These are phyloP conservation scores for Mesorhabditis sp. DNA, from an alignment of 2,888 invertebrate species.

Conservation along the genomic window DNA sequence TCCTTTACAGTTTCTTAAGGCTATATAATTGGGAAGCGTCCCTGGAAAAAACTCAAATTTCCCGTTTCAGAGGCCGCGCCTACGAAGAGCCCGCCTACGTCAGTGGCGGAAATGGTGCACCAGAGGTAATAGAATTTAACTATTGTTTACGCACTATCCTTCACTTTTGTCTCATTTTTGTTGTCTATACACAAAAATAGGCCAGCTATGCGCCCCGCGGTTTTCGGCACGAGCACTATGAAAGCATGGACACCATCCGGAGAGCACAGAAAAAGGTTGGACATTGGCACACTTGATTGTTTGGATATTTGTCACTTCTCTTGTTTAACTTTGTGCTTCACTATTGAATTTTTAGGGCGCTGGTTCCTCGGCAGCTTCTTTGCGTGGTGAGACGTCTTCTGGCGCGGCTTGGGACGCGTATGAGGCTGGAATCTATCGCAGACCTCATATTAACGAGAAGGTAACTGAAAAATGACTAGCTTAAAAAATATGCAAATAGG, in stretches of 20 bases:
- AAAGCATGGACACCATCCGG: slow-evolving; percentile 23
- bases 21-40: too few species aligned
- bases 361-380: neutral
- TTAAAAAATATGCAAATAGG: neutral
- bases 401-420: slow-evolving; percentile 41
- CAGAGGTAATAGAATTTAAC: neutral
- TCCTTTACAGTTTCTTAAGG: too few species aligned
- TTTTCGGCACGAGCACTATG: slow-evolving; percentile 51
- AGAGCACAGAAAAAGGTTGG: neutral
- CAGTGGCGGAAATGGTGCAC: slow-evolving; percentile 56
- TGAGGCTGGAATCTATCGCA: slow-evolving; percentile 54
- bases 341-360: neutral
- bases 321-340: neutral
- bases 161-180: too few species aligned
- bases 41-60: too few species aligned
- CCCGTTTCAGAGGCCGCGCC: slow-evolving; percentile 18
- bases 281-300: too few species aligned
- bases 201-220: slow-evolving; percentile 44
- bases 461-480: slow-evolving; percentile 8
- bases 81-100: slow-evolving; percentile 65
- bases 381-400: slow-evolving; percentile 22
- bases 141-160: too few species aligned
- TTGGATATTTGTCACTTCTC: too few species aligned
- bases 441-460: slow-evolving; percentile 46
- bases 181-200: neutral